Conservation (phyloP, 2,797 vertebrate genomes). For the Sebastes vulpes region DNA sequence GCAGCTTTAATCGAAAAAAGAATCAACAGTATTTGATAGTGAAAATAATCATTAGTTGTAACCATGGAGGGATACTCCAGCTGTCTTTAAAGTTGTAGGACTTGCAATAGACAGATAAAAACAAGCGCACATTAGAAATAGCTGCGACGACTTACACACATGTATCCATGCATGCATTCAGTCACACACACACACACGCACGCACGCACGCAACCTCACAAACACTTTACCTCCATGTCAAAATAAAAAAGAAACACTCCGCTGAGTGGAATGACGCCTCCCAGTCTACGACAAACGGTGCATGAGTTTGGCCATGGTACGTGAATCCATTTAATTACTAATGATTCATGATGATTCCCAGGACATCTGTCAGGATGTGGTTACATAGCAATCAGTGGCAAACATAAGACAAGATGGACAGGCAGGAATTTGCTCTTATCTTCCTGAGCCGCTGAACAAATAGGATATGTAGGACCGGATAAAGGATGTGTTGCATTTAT, state of each 20-base stretch:
- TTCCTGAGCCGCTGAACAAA: conserved; percentile 33
- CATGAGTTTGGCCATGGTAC: not conserved
- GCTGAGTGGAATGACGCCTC: not conserved
- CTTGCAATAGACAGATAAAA: not conserved
- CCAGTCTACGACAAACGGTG: too few relatives aligned
- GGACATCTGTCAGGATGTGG: not conserved
- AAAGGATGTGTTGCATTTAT: conserved; percentile 8
- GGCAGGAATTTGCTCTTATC: conserved; percentile 4
- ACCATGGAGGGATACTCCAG: too few relatives aligned
- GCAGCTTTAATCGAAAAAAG: accelerated
- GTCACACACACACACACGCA: too few relatives aligned
- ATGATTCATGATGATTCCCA: not conserved
- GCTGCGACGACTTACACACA: not conserved
- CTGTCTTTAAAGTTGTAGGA: not conserved
- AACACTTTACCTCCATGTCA: too few relatives aligned
- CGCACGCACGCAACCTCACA: not conserved
- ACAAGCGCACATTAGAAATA: not conserved
- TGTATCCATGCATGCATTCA: not conserved
- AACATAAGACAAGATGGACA: not conserved
- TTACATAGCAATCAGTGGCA: not conserved
- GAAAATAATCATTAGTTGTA: not conserved
- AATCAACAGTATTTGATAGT: not conserved
- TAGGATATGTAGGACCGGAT: conserved; percentile 3
- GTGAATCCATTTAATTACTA: not conserved
- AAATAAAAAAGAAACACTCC: not conserved